Conservation (phyloP, 2,797 vertebrate genomes). For the Coendou prehensilis region DNA sequence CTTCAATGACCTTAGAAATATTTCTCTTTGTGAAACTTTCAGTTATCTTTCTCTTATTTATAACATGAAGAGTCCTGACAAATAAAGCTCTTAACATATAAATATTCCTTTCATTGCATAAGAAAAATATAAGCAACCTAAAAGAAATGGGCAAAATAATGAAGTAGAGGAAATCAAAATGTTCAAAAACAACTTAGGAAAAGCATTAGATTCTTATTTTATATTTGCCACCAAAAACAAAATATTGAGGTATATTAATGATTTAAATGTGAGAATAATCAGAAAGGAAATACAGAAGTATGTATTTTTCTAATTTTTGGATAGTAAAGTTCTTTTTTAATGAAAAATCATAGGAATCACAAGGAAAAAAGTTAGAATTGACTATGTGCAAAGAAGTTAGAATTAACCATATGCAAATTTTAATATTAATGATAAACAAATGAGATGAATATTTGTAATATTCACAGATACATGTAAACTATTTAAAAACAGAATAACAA, state of each 20-base stretch:
- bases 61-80: background rate
- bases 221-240: background rate
- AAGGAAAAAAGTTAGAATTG: background rate
- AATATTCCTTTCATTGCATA: background rate
- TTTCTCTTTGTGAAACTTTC: background rate
- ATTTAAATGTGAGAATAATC: background rate
- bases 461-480: background rate
- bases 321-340: background rate
- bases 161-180: conserved; percentile 5
- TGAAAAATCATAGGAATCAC: background rate
- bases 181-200: background rate
- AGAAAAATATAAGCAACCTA: background rate
- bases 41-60: background rate
- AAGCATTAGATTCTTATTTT: background rate
- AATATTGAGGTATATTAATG: background rate
- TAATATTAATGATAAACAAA: background rate
- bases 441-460: background rate
- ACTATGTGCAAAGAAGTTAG: background rate
- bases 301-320: background rate
- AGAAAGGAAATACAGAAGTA: background rate
- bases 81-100: background rate
- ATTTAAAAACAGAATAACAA: background rate
- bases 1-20: background rate
- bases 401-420: background rate
- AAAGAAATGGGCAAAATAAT: background rate